These are phyloP conservation scores for Bellardia pandia DNA, from an alignment of 2,888 invertebrate genomes.

Conservation along the genomic window DNA sequence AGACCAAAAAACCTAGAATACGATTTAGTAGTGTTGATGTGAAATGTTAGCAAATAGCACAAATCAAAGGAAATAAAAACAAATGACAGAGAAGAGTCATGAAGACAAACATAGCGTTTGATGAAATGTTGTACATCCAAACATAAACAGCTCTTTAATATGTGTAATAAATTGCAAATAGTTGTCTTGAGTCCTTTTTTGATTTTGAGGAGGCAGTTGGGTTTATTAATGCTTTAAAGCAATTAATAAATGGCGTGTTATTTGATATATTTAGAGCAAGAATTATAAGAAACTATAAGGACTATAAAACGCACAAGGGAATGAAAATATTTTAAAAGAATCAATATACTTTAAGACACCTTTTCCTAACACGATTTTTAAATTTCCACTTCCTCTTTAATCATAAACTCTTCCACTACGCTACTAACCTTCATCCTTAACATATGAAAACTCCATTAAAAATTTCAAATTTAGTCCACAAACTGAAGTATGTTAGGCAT, in stretches of 20 bases:
- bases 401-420: not conserved
- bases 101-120: not conserved
- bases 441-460: constrained; percentile 14
- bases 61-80: constrained; percentile 33
- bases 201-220: not conserved
- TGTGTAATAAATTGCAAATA: constrained; percentile 56
- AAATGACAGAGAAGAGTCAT: not conserved
- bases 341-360: too few species aligned
- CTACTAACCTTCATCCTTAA: not conserved
- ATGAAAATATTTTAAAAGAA: too few species aligned
- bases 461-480: not conserved
- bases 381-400: not conserved
- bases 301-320: too few species aligned
- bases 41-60: constrained; percentile 53
- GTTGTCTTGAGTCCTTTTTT: not conserved
- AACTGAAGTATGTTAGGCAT: not conserved
- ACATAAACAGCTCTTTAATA: constrained; percentile 35
- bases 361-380: not conserved
- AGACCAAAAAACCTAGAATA: not conserved
- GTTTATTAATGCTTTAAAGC: not conserved
- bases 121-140: constrained; percentile 19
- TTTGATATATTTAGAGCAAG: not conserved
- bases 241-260: not conserved
- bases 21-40: constrained; percentile 55
- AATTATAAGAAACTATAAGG: not conserved